phyloP scores from a whole-genome alignment of 1,140 invertebrate species.

The Drosophila kurseongensis region DNA sequence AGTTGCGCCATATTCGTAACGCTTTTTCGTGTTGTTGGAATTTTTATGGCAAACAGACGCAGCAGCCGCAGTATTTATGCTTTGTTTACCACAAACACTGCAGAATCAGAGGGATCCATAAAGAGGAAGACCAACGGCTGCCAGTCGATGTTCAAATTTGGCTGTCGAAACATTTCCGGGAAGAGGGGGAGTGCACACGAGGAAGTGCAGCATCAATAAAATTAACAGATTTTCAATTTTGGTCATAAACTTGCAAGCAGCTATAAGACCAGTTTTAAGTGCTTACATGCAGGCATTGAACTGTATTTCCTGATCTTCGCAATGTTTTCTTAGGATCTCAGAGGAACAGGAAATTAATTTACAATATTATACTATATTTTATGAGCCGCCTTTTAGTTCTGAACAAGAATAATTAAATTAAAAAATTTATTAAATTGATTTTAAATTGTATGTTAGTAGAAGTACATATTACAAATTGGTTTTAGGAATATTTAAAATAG shows the following conservation, averaged over 20 bases:
- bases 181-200: slow-evolving; percentile 15
- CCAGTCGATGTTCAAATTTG: slow-evolving; percentile 49
- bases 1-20: slow-evolving; percentile 44
- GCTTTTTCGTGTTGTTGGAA: slow-evolving; percentile 50
- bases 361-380: too few relatives aligned
- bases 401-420: too few relatives aligned
- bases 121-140: slow-evolving; percentile 29
- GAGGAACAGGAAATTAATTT: neutral
- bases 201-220: slow-evolving; percentile 58
- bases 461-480: too few relatives aligned
- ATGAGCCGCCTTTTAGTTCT: too few relatives aligned
- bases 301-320: slow-evolving; percentile 11
- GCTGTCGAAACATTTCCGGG: slow-evolving; percentile 66
- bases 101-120: slow-evolving; percentile 19
- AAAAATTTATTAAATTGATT: too few relatives aligned
- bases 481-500: too few relatives aligned
- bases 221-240: slow-evolving; percentile 18
- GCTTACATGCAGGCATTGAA: neutral
- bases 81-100: slow-evolving; percentile 63
- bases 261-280: slow-evolving; percentile 7
- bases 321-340: neutral
- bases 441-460: too few relatives aligned
- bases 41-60: slow-evolving; percentile 71
- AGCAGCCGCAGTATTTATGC: slow-evolving; percentile 55
- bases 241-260: slow-evolving; percentile 6